These are phyloP conservation scores for Pedionomus torquatus DNA, from an alignment of 2,113 vertebrate genomes.

Conservation along the genomic window DNA sequence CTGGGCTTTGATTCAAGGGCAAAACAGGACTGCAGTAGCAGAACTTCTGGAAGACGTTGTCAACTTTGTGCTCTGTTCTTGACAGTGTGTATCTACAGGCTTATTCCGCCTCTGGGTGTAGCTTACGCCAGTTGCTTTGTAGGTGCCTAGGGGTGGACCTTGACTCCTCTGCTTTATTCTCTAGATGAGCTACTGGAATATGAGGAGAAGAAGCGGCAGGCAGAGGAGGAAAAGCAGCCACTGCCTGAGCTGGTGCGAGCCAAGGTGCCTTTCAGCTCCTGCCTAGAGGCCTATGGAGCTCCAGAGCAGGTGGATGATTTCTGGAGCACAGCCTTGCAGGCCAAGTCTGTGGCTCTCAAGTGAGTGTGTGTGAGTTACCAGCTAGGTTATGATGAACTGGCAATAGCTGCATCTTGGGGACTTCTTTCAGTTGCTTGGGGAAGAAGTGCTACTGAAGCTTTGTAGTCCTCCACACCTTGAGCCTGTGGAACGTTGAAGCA, in stretches of 20 bases:
- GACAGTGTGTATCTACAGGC: neutral
- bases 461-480: neutral
- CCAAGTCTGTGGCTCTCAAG: slow-evolving; percentile 97
- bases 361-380: slow-evolving; percentile 66
- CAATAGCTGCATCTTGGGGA: neutral
- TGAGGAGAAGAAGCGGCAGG: slow-evolving; percentile 90
- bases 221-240: slow-evolving; percentile 84
- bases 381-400: neutral
- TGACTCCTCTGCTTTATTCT: slow-evolving; percentile 3
- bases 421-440: neutral
- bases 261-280: slow-evolving; percentile 93
- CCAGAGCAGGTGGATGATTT: slow-evolving; percentile 96
- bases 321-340: slow-evolving; percentile 97
- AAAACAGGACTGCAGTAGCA: neutral
- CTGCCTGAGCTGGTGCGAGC: slow-evolving; percentile 87
- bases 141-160: neutral
- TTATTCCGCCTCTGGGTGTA: neutral
- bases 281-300: slow-evolving; percentile 92
- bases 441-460: neutral
- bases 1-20: neutral
- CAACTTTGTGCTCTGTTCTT: neutral
- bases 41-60: neutral
- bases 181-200: slow-evolving; percentile 94
- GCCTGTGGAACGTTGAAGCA: neutral
- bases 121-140: neutral